Conservation (phyloP, 2,797 vertebrate species). For the Threskiornis aethiopicus region DNA sequence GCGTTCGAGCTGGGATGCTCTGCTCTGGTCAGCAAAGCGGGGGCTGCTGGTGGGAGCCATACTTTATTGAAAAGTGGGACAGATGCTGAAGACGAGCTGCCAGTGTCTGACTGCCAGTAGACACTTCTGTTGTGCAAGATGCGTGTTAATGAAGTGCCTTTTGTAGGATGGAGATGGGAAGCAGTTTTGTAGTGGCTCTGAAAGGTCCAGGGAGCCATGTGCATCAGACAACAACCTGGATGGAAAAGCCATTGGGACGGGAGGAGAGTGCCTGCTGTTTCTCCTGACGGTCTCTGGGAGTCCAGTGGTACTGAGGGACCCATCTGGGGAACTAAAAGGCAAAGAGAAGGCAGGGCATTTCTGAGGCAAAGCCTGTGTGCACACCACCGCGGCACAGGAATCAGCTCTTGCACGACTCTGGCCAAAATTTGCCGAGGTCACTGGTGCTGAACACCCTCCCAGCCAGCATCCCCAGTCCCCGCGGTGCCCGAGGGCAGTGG, state of each 20-base stretch:
- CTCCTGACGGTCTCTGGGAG: not conserved
- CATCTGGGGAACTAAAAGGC: not conserved
- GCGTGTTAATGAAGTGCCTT: not conserved
- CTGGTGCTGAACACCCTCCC: not conserved
- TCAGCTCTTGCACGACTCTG: not conserved
- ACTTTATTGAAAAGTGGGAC: not conserved
- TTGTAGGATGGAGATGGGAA: not conserved
- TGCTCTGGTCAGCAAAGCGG: not conserved
- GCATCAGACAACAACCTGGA: not conserved
- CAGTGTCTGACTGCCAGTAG: not conserved
- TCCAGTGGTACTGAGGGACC: not conserved
- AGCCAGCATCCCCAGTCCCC: too few relatives aligned
- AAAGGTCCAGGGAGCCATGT: not conserved
- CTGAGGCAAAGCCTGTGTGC: not conserved
- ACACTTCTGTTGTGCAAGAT: not conserved
- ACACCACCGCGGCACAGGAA: rapidly evolving
- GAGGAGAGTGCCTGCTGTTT: not conserved
- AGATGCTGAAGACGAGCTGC: not conserved
- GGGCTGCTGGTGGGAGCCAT: not conserved
- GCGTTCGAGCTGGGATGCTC: not conserved
- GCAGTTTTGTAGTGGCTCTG: not conserved
- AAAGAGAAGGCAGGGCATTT: not conserved
- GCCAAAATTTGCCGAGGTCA: not conserved
- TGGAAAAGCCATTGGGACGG: not conserved
- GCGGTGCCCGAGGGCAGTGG: not conserved